Evolutionary conservation across 1,140 invertebrate species (phyloP).

Genomic region (Lasioglossum albipes): DNA sequence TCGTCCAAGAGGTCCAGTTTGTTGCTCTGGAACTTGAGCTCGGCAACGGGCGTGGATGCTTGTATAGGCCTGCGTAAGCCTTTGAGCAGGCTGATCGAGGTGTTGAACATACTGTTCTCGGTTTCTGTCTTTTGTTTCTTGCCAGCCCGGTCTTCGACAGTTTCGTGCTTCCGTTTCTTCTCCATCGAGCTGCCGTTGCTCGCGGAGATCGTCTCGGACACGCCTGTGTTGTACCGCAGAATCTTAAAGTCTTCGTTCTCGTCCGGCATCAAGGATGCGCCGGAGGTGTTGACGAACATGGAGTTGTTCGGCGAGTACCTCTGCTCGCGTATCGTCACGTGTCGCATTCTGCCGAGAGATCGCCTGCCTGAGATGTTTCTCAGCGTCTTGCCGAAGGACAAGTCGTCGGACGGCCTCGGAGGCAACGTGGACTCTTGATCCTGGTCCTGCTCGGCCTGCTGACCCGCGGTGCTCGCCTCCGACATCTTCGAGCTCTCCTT

Average conservation of each 20-base stretch:
- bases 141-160: too few relatives aligned
- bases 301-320: slow-evolving; percentile 71
- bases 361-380: slow-evolving; percentile 70
- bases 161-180: slow-evolving; percentile 67
- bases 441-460: neutral
- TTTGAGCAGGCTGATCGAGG: slow-evolving; percentile 66
- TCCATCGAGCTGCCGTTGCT: slow-evolving; percentile 61
- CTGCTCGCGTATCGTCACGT: slow-evolving; percentile 66
- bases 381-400: slow-evolving; percentile 71
- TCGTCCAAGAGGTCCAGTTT: slow-evolving; percentile 54
- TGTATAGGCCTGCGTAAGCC: slow-evolving; percentile 63
- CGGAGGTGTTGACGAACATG: slow-evolving; percentile 71
- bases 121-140: slow-evolving; percentile 14
- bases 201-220: slow-evolving; percentile 43
- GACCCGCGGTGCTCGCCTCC: slow-evolving; percentile 48
- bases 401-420: slow-evolving; percentile 51
- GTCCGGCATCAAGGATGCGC: slow-evolving; percentile 57
- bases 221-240: slow-evolving; percentile 52
- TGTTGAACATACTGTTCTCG: slow-evolving; percentile 60
- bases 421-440: neutral
- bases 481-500: slow-evolving; percentile 68
- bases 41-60: slow-evolving; percentile 63
- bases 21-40: slow-evolving; percentile 62
- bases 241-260: slow-evolving; percentile 59
- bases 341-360: slow-evolving; percentile 67